Evolutionary conservation across 2,888 invertebrate species (phyloP).

Genomic region (Parelbella ahira): DNA sequence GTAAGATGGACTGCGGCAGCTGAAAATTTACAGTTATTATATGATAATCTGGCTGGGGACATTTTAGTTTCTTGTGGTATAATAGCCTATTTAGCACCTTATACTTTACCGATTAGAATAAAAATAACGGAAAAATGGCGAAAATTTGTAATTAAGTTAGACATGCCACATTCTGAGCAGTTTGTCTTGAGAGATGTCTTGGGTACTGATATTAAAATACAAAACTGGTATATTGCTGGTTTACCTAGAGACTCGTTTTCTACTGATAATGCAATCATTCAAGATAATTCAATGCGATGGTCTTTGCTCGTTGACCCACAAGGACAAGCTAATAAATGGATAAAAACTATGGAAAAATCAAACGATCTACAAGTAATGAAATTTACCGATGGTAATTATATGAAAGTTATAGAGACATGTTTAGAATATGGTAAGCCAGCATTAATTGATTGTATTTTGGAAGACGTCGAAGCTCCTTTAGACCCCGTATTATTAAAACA

Average conservation of each 20-base stretch:
- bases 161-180: conserved; percentile 88
- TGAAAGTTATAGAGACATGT: conserved; percentile 87
- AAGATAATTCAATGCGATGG: conserved; percentile 88
- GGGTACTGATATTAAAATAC: conserved; percentile 92
- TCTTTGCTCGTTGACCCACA: conserved; percentile 92
- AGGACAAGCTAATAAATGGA: conserved; percentile 92
- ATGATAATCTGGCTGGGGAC: conserved; percentile 93
- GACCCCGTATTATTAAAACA: conserved; percentile 88
- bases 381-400: conserved; percentile 87
- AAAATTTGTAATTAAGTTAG: conserved; percentile 81
- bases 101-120: conserved; percentile 85
- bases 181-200: conserved; percentile 88
- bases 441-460: conserved; percentile 87
- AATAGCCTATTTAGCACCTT: conserved; percentile 94
- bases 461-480: conserved; percentile 88
- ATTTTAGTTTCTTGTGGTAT: conserved; percentile 93
- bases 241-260: conserved; percentile 91
- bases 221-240: conserved; percentile 91
- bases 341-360: conserved; percentile 89
- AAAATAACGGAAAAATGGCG: conserved; percentile 86
- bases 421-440: conserved; percentile 89
- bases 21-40: conserved; percentile 85
- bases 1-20: conserved; percentile 91
- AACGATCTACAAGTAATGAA: conserved; percentile 86
- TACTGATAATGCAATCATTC: conserved; percentile 91